Conservation (phyloP, 1,140 invertebrate species). For the Brachionus rotundiformis region DNA sequence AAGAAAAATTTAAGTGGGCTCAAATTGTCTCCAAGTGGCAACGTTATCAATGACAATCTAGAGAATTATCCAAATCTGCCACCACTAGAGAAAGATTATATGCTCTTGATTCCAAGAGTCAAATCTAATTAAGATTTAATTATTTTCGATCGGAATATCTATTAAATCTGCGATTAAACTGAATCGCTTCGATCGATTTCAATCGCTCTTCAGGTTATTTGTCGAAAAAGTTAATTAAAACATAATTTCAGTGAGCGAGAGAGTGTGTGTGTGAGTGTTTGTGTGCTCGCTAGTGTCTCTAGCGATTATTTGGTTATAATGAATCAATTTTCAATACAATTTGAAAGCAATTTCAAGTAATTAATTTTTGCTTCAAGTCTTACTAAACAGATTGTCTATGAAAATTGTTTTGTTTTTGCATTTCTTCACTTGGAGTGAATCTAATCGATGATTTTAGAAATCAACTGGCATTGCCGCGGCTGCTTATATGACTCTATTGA, state of each 20-base stretch:
- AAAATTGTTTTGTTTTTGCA: not conserved
- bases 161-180: not conserved
- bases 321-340: conserved; percentile 36
- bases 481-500: not conserved
- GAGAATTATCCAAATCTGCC: conserved; percentile 1
- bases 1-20: not conserved
- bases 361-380: conserved; percentile 31
- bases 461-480: not conserved
- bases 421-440: not conserved
- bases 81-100: conserved; percentile 1
- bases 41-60: not conserved
- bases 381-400: conserved; percentile 32
- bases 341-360: conserved; percentile 33
- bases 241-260: not conserved
- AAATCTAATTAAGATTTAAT: conserved; percentile 48
- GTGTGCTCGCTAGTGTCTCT: not conserved
- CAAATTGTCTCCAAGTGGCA: not conserved
- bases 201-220: conserved; percentile 43
- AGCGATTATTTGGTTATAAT: not conserved
- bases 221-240: conserved; percentile 40
- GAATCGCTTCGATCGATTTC: not conserved
- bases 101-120: conserved; percentile 39
- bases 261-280: not conserved
- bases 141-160: conserved; percentile 4
- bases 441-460: not conserved